Conservation (phyloP, 2,888 invertebrate species). For the Eugnorisma glareosa region DNA sequence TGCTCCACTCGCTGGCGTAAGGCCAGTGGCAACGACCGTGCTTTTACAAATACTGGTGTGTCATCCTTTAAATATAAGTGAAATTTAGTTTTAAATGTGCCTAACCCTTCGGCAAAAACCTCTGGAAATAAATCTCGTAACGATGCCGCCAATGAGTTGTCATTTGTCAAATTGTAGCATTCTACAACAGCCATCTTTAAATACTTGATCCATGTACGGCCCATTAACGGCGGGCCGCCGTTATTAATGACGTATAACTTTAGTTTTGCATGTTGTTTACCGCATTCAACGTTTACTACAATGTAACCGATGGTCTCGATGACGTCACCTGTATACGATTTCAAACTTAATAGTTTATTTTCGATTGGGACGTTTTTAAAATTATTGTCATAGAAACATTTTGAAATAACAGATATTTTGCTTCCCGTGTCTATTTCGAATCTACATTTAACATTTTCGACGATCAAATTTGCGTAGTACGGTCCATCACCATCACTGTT, state of each 20-base stretch:
- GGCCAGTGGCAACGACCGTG: constrained; percentile 19
- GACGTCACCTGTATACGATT: constrained; percentile 17
- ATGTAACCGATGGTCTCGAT: constrained; percentile 28
- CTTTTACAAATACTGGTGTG: constrained; percentile 17
- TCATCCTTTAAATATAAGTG: constrained; percentile 14
- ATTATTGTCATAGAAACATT: background rate
- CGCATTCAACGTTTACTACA: constrained; percentile 20
- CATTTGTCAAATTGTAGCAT: constrained; percentile 26
- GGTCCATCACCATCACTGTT: constrained; percentile 11
- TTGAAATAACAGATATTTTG: constrained; percentile 12
- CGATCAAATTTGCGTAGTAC: too few relatives aligned
- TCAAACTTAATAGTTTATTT: constrained; percentile 5
- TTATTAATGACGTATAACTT: constrained; percentile 26
- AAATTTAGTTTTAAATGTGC: constrained; percentile 29
- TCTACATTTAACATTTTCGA: constrained; percentile 3
- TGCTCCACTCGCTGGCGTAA: constrained; percentile 29
- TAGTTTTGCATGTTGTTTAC: constrained; percentile 11
- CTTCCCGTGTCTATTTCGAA: constrained; percentile 23
- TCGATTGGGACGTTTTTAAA: constrained; percentile 6
- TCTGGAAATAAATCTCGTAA: constrained; percentile 7
- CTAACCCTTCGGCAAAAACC: constrained; percentile 20
- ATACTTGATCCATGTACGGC: constrained; percentile 19
- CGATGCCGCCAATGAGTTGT: constrained; percentile 5
- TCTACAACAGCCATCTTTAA: constrained; percentile 3
- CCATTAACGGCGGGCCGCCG: constrained; percentile 24